Conservation (phyloP, 2,888 invertebrate genomes). For the Aricia artaxerxes region DNA sequence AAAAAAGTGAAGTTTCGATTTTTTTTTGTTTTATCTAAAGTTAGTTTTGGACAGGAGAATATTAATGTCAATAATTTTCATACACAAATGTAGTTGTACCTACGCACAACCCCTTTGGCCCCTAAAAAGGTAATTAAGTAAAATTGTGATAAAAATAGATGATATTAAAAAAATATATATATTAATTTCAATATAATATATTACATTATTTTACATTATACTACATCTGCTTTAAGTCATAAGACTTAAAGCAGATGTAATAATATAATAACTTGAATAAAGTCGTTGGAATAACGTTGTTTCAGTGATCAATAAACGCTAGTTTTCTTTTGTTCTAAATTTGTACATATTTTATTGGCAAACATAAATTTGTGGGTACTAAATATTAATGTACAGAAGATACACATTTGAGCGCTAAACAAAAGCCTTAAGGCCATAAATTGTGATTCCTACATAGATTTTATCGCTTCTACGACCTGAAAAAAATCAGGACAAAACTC, state of each 20-base stretch:
- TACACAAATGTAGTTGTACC: no score
- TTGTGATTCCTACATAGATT: slow-evolving; percentile 19
- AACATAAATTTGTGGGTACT: not conserved
- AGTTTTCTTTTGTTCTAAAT: not conserved
- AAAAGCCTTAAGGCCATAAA: slow-evolving; percentile 5
- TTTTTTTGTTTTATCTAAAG: not conserved
- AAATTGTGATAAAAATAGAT: no score
- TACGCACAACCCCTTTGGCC: no score
- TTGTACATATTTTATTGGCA: not conserved
- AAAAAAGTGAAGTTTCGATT: no score
- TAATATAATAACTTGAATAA: not conserved
- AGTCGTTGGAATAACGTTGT: not conserved
- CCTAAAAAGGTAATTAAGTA: no score
- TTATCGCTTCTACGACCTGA: slow-evolving; percentile 7
- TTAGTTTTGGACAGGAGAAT: no score
- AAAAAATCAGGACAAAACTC: not conserved
- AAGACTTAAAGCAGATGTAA: no score
- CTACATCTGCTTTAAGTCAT: no score
- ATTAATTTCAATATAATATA: no score
- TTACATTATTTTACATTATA: no score
- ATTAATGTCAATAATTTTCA: no score
- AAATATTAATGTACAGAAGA: slow-evolving; percentile 13
- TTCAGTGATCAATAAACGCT: not conserved
- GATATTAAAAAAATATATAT: no score
- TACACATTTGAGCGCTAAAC: slow-evolving; percentile 4